These are phyloP conservation scores for Camponotus floridanus DNA, from an alignment of 1,140 invertebrate species.

Conservation along the genomic window DNA sequence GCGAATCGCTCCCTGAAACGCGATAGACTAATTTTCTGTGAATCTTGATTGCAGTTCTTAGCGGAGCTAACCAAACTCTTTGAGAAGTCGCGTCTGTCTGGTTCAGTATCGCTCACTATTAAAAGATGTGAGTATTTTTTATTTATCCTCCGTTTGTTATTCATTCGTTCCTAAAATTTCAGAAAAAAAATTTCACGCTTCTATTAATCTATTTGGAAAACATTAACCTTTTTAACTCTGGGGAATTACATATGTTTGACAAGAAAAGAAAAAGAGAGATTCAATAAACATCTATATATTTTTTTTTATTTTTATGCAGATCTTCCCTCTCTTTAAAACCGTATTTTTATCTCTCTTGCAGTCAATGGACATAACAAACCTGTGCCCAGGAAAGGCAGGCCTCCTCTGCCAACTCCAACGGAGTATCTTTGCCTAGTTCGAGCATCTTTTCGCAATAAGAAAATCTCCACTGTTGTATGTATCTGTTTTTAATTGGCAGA, in stretches of 20 bases:
- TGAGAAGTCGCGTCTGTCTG: slow-evolving; percentile 88
- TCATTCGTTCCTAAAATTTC: background rate
- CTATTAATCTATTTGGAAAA: background rate
- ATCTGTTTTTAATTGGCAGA: slow-evolving; percentile 34
- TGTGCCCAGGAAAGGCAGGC: slow-evolving; percentile 87
- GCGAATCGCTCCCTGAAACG: background rate
- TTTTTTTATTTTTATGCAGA: background rate
- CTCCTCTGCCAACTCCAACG: slow-evolving; percentile 87
- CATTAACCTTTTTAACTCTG: background rate
- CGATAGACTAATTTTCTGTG: background rate
- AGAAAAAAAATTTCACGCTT: background rate
- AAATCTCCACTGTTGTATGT: slow-evolving; percentile 92
- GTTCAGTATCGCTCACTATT: slow-evolving; percentile 90
- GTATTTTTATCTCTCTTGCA: slow-evolving; percentile 81
- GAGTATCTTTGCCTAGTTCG: slow-evolving; percentile 92
- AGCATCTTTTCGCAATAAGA: slow-evolving; percentile 90
- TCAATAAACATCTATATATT: background rate
- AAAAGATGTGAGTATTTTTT: slow-evolving; percentile 89
- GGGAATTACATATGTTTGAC: background rate
- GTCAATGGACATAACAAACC: slow-evolving; percentile 92
- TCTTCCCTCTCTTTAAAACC: slow-evolving; percentile 18
- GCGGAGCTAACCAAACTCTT: slow-evolving; percentile 89
- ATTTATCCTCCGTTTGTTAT: background rate
- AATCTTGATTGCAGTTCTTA: slow-evolving; percentile 88
- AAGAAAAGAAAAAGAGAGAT: background rate